Conservation (phyloP, 2,888 invertebrate genomes). For the Ectemnius lituratus region DNA sequence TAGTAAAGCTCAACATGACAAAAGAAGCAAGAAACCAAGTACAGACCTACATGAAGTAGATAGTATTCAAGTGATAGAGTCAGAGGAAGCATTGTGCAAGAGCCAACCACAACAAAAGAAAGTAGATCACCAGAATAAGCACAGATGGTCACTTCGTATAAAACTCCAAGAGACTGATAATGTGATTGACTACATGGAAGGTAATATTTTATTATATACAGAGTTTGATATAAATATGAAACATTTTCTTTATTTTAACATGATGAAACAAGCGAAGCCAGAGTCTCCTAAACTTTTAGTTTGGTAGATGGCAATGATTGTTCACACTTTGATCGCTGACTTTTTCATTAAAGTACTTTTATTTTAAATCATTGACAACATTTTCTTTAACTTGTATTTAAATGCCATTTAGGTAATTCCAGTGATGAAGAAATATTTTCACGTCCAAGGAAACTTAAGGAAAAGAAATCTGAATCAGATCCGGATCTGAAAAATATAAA, state of each 20-base stretch:
- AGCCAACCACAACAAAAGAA: no score
- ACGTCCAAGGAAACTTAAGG: constrained; percentile 43
- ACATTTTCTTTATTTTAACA: background rate
- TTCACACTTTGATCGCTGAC: constrained; percentile 76
- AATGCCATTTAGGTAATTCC: constrained; percentile 47
- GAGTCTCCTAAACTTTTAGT: constrained; percentile 60
- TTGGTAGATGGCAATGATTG: constrained; percentile 61
- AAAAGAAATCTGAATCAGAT: constrained; percentile 22
- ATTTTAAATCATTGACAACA: constrained; percentile 2
- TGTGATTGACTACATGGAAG: constrained; percentile 25
- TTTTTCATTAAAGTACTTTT: constrained; percentile 11
- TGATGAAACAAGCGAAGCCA: constrained; percentile 51
- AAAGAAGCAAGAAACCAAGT: constrained; percentile 29
- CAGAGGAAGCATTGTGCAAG: constrained; percentile 14
- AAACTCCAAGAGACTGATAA: constrained; percentile 58
- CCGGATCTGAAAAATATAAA: constrained; percentile 14
- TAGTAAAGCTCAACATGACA: constrained; percentile 21
- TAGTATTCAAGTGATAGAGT: constrained; percentile 53
- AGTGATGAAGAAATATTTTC: constrained; percentile 59
- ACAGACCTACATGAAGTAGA: constrained; percentile 40
- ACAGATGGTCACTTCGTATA: constrained; percentile 68
- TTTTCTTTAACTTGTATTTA: constrained; percentile 12
- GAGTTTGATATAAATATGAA: background rate
- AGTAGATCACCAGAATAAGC: constrained; percentile 48
- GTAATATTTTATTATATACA: constrained; percentile 29